phyloP scores from a whole-genome alignment of 2,888 invertebrate genomes.

The Tachina fera region DNA sequence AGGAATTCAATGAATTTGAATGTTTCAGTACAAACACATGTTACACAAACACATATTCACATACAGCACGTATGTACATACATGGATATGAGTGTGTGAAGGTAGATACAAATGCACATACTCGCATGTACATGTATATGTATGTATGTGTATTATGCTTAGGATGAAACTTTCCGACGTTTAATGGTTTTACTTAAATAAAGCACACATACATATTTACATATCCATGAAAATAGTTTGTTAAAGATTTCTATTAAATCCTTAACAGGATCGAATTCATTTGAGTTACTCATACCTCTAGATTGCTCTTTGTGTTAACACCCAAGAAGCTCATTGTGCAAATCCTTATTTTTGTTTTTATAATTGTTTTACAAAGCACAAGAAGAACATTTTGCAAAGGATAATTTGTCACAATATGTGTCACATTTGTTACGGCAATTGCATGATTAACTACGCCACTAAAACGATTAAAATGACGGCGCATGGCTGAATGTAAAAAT shows the following conservation, averaged over 20 bases:
- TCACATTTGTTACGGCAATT: constrained; percentile 83
- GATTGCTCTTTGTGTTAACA: background rate
- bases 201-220: background rate
- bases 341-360: background rate
- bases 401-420: constrained; percentile 84
- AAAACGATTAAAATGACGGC: constrained; percentile 64
- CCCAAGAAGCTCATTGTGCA: background rate
- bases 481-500: constrained; percentile 45
- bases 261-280: constrained; percentile 10
- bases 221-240: background rate
- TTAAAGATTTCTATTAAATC: constrained; percentile 11
- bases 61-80: background rate
- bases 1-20: constrained; percentile 70
- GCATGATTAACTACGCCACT: constrained; percentile 73
- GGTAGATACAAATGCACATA: background rate
- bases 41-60: constrained; percentile 28
- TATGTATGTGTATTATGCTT: background rate
- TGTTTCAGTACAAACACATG: constrained; percentile 50
- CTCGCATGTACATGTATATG: background rate
- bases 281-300: background rate
- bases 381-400: constrained; percentile 16
- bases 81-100: background rate
- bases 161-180: background rate
- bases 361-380: constrained; percentile 5
- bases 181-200: constrained; percentile 24